Evolutionary conservation across 2,113 vertebrate genomes (phyloP).

Genomic region (Chinchilla lanigera): DNA sequence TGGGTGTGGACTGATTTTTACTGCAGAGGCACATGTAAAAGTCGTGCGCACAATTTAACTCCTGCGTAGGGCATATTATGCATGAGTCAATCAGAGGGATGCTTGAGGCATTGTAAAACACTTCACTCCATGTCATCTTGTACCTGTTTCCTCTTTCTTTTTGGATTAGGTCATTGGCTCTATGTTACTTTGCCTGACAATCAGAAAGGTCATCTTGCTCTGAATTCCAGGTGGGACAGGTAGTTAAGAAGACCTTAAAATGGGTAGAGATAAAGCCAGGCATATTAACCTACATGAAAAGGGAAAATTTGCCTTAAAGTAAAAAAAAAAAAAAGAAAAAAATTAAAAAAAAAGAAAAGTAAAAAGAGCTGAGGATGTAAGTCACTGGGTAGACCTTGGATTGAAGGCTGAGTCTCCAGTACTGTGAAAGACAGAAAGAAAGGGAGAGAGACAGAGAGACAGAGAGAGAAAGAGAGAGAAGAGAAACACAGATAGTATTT

Average conservation of each 20-base stretch:
- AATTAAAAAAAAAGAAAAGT: background rate
- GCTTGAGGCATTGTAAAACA: background rate
- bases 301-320: background rate
- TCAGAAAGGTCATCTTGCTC: background rate
- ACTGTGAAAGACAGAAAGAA: background rate
- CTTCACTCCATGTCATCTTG: background rate
- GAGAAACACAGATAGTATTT: background rate
- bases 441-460: background rate
- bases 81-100: background rate
- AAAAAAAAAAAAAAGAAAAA: background rate
- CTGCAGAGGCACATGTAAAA: fast-evolving
- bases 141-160: background rate
- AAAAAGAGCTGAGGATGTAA: background rate
- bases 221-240: background rate
- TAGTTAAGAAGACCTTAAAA: background rate
- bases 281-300: too few species aligned
- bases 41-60: background rate
- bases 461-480: background rate
- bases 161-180: too few species aligned
- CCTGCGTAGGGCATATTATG: too few species aligned
- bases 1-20: background rate
- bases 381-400: background rate
- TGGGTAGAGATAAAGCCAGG: background rate
- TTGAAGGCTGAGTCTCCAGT: background rate
- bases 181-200: background rate